These are phyloP conservation scores for Heteronetta atricapilla DNA, from an alignment of 2,113 vertebrate species.

Conservation along the genomic window DNA sequence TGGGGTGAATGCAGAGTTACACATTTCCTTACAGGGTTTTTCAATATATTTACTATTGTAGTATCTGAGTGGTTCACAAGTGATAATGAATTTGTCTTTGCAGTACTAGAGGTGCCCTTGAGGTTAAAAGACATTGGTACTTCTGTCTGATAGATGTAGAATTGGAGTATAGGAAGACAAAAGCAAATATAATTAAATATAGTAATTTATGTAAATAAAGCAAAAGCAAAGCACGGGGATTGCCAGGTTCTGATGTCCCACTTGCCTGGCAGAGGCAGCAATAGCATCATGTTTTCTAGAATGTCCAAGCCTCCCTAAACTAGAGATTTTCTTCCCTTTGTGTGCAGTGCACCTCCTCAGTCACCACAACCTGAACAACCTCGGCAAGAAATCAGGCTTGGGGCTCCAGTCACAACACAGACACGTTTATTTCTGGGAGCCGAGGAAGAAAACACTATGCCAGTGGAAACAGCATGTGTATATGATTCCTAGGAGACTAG, in stretches of 20 bases:
- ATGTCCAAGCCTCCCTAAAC: background rate
- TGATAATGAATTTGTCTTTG: background rate
- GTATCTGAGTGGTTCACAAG: background rate
- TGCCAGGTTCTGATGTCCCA: background rate
- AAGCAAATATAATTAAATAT: background rate
- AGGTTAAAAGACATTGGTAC: background rate
- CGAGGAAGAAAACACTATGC: background rate
- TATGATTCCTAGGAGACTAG: background rate
- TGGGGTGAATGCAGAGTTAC: background rate
- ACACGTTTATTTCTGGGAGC: background rate
- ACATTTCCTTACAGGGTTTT: background rate
- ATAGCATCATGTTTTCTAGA: background rate
- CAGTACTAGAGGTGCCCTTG: background rate
- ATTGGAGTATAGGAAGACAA: background rate
- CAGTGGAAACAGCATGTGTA: background rate
- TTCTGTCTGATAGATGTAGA: background rate
- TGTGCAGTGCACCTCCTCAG: background rate
- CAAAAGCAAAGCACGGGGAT: background rate
- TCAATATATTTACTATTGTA: background rate
- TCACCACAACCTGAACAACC: background rate
- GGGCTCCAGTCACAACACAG: background rate
- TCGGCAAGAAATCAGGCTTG: background rate
- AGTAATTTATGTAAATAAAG: background rate
- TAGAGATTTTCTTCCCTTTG: background rate
- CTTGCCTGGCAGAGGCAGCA: background rate